Base-by-base conservation (phyloP, 2,797 vertebrate genomes). In the Chloroceryle inda region DNA sequence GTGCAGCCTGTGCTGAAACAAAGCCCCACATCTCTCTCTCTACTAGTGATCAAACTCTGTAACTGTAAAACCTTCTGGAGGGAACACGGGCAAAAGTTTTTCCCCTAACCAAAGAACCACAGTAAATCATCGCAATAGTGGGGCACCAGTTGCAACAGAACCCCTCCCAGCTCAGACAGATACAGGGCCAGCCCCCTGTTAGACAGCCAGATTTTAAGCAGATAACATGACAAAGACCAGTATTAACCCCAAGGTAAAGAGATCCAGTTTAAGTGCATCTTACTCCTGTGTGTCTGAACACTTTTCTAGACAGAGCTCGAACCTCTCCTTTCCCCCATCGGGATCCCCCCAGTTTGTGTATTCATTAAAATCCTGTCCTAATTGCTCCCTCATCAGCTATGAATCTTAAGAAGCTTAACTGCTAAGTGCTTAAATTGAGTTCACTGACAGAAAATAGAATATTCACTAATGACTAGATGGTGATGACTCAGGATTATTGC, bases 301-400 rank as follows among this genome's bases (percentile, higher is more conserved):
- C 21, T 62, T 92, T 58, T 93, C 95, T 92, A 89, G 96, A 94
- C 88, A 12, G 15, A 82, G 86, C 80, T 94, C 33, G 38, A 95
- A 95, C 76, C 69, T 95, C 94, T 81, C 67, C 73, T 94, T 96
- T 94, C 71, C 95, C 95, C 84, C 50, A 50, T 82, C 42, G 37
- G 92, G 87, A 97, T 66, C 87, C 64, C 76, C 88, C 71, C 67
- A 95, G 96, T 97, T 97, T 94, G 85, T 94, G 88, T 92, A 97
- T 97, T 97, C 95, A 97, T 97, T 97, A 98, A 97, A 97, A 97
- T 94, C 85, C 92, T 81, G 50, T 86, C 91, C 85, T 98, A 97
- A 98, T 97, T 98, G 94, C 94, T 97, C 96, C 94, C 95, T 98
- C 95, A 96, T 97, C 97, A 97, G 97, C 95, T 96, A 97, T 97